Evolutionary conservation across 2,113 vertebrate genomes (phyloP), one percentile per base, ranked within the genome.

Genomic region (Nesospiza acunhae): DNA sequence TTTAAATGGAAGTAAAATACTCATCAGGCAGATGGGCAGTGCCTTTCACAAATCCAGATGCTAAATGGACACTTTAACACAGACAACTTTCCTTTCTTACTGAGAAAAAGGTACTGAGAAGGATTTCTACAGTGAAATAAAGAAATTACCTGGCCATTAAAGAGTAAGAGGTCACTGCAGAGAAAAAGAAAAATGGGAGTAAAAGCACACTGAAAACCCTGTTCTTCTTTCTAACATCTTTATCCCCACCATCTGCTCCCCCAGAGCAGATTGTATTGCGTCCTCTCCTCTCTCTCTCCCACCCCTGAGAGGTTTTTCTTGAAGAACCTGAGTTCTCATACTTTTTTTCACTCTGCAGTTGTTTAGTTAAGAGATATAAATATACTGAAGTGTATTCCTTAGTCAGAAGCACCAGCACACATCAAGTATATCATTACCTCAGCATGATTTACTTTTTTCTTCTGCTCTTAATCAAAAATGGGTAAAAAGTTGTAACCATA

Each of bases 161-260:
- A 58, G n/a, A 58, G 11, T 31, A 62, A 18, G 24, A 91, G 15
- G 4, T 53, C 42, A 62, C 7, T 47, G 11, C 16, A 78, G 30
- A 87, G 14, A 22, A 81, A 58, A 68, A 55, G 9, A 86, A 64
- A 62, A 17, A 18, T 8, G 5, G 4, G 3, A 33, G 2, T 4
- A 24, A 69, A 69, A 58, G 1, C 2, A 1, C 4, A 7, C 19
- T 35, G 39, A 22, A 53, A 39, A 28, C 1, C 1, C 17, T 42
- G 4, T 30, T 5, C 2, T 81, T 50, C 8, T 55, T 80, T 44
- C 8, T 19, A 42, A 15, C 22, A 31, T 26, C 21, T 62, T 11
- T 2, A 2, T 10, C 5, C 4, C 9, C 1, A 5, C 8, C 3
- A 60, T 50, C 10, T 44, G 7, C 2, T 66, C 4, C 9, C 18